Evolutionary conservation across 2,797 vertebrate species (phyloP).

Genomic region (Syngnathus acus): DNA sequence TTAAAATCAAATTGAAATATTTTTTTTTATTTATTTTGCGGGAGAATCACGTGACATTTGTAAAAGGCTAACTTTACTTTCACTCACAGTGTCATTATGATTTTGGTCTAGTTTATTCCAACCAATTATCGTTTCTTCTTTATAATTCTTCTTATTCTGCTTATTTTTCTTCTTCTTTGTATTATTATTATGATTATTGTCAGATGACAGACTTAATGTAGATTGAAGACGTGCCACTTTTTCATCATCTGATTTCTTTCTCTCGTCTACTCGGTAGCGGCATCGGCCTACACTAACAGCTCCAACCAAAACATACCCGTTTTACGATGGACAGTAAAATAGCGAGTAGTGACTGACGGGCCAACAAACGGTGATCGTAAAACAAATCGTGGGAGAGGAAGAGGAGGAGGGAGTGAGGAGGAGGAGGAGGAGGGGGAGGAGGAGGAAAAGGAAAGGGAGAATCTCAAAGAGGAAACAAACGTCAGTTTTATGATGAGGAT

Average conservation of each 20-base stretch:
- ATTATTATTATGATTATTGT: background rate
- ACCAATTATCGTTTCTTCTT: too few relatives aligned
- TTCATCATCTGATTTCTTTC: background rate
- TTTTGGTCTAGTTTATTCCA: background rate
- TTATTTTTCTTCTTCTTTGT: background rate
- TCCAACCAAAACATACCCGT: conserved; percentile 46
- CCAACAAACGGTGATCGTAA: conserved; percentile 50
- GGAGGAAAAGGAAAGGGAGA: conserved; percentile 3
- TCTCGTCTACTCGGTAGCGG: background rate
- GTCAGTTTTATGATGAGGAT: conserved; percentile 48
- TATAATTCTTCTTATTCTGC: background rate
- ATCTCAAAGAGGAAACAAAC: conserved; percentile 44
- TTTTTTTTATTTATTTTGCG: too few relatives aligned
- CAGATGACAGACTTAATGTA: background rate
- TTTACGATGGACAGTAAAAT: conserved; percentile 51
- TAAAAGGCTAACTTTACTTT: too few relatives aligned
- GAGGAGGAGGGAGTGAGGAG: background rate
- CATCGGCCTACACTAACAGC: background rate
- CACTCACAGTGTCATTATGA: background rate
- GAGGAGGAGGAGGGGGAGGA: background rate
- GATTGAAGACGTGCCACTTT: background rate
- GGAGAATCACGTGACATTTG: too few relatives aligned
- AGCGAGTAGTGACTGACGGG: conserved; percentile 24
- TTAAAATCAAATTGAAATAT: too few relatives aligned
- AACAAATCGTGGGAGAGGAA: conserved; percentile 19